Evolutionary conservation across 2,888 invertebrate species (phyloP), one percentile per base, ranked within the genome.

Genomic region (Volucella bombylans): DNA sequence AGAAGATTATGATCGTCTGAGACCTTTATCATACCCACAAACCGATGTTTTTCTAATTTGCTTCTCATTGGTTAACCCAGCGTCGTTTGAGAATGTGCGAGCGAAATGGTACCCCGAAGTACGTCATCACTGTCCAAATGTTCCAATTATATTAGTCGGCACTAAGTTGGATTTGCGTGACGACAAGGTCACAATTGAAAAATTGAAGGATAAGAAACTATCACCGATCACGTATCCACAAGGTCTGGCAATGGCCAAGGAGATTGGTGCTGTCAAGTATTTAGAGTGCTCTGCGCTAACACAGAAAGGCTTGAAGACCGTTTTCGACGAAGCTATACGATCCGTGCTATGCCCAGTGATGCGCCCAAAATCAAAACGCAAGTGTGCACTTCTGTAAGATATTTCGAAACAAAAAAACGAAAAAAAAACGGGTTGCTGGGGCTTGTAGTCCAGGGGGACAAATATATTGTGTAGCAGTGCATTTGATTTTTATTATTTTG

Each of bases 21-120:
- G 91, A 3, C 91, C 91, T 6, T 87, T 91, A 1, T 91, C 91
- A 1, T 91, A 91, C 86, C 91, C 91, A 8, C 91, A 91, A 54
- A 91, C 91, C 0, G 91, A 91, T 86, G 91, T 91, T 0, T 91
- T 91, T 38, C 89, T 91, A 67, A 91, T 91, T 64, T 91, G 91
- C 62, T 91, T 91, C 83, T 91, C 91, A 31, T 87, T 91, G 87
- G 91, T 91, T 0, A 91, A 91, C 87, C 91, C 91, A 43, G 91
- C 91, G 57, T 91, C 91, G 15, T 91, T 91, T 71, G 91, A 91
- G 88, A 91, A 91, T 73, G 91, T 91, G 8, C 90, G 91, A 47
- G 91, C 91, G 82, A 91, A 91, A 87, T 91, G 91, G 91, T 91
- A 89, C 86, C 91, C 91, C 14, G 91, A 91, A 87, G 91, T 91